Evolutionary conservation across 2,888 invertebrate species (phyloP).

Genomic region (Torymus aiolomorphi): DNA sequence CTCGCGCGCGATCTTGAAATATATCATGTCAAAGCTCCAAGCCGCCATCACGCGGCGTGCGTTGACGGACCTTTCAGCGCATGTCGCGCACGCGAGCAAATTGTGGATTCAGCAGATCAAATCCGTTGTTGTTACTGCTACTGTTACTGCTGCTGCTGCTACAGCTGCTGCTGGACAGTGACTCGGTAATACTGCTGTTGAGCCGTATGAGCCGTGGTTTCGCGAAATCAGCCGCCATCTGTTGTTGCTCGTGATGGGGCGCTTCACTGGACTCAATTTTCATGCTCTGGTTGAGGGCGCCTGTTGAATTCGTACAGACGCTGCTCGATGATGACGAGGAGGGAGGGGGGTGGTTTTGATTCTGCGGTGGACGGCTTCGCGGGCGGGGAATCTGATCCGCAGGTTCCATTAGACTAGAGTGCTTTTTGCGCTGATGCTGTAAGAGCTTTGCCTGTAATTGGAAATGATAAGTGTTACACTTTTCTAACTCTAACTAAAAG

Average conservation of each 20-base stretch:
- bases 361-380: slow-evolving; percentile 70
- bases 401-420: slow-evolving; percentile 76
- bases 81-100: slow-evolving; percentile 73
- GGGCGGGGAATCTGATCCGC: slow-evolving; percentile 73
- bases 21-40: slow-evolving; percentile 24
- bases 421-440: slow-evolving; percentile 83
- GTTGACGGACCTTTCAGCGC: slow-evolving; percentile 67
- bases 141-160: too few relatives aligned
- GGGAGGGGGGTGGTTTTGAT: slow-evolving; percentile 66
- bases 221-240: slow-evolving; percentile 62
- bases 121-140: slow-evolving; percentile 59
- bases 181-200: slow-evolving; percentile 63
- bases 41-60: slow-evolving; percentile 55
- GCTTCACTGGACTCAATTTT: slow-evolving; percentile 61
- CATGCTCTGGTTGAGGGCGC: neutral
- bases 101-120: slow-evolving; percentile 68
- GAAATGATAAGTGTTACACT: too few relatives aligned
- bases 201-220: slow-evolving; percentile 64
- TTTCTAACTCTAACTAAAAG: too few relatives aligned
- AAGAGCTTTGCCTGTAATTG: slow-evolving; percentile 79
- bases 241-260: slow-evolving; percentile 56
- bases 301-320: neutral
- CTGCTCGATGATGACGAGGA: slow-evolving; percentile 59
- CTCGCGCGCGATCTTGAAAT: slow-evolving; percentile 35
- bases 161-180: slow-evolving; percentile 57